Base-by-base conservation (phyloP, 2,113 vertebrate species). In the Urocolius indicus region DNA sequence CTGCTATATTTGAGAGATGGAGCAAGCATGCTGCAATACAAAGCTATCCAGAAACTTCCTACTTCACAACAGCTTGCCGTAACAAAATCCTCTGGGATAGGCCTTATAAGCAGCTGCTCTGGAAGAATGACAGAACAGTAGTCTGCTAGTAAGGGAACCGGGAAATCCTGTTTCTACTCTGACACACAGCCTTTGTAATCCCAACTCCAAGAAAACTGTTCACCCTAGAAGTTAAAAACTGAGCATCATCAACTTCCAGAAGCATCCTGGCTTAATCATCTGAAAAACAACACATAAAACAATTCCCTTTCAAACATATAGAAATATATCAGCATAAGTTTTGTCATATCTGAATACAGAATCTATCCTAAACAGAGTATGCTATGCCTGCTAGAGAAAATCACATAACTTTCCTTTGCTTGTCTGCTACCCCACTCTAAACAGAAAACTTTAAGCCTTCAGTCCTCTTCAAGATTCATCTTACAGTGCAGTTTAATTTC, bases 41-140 rank as follows among this genome's bases (percentile, higher is more conserved):
- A 80, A 85, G 57, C 46, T n/a, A 92, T 45, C 27, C 79, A 84
- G 68, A 90, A 87, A 72, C 68, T 71, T 92, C 87, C 92, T 57
- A 71, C 86, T 55, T 17, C 38, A 76, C 76, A 91, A 82, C 68
- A 95, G 80, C 83, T 75, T 94, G 57, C 68, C 43, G n/a, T 49
- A 83, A 74, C 18, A 59, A 91, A 92, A 86, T 84, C 92, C 83
- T 85, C 34, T 0, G 0, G 90, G 76, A 77, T 0, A 77, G 41
- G 75, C 72, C 83, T 83, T 46, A 65, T 8, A 80, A 95, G 61
- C 87, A 93, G 85, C 93, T 95, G 87, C 90, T 84, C 72, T 88
- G 92, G 90, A 95, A 69, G 21, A 84, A 27, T 29, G 85, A 96
- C 92, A 91, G 92, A 79, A 79, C 75, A 71, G 90, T 63, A 97